A percentile compares a stretch with the other conserved stretches of the same genome.
Conservation (phyloP, 2,888 invertebrate genomes). For the Lycocerus yunnanus region DNA sequence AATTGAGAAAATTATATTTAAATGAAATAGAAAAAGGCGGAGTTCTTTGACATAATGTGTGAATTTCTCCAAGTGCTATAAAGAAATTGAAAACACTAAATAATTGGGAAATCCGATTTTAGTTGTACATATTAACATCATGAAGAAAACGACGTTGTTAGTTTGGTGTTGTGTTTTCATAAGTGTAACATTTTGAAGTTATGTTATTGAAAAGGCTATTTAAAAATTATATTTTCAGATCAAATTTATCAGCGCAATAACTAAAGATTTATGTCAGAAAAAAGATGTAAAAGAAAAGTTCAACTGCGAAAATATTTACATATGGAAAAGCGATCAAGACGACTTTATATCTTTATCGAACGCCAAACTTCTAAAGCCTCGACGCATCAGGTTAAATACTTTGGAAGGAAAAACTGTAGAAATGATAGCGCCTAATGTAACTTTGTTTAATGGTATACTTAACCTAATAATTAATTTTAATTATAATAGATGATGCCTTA, state of each 20-base stretch:
- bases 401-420: slow-evolving; percentile 45
- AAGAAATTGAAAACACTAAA: not conserved
- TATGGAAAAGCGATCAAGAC: slow-evolving; percentile 36
- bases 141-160: not conserved
- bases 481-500: slow-evolving; percentile 51
- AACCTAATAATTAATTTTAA: slow-evolving; percentile 7
- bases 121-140: slow-evolving; percentile 7
- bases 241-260: slow-evolving; percentile 25
- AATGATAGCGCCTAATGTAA: slow-evolving; percentile 47
- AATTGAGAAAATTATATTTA: not conserved
- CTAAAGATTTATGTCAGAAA: slow-evolving; percentile 29
- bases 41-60: slow-evolving; percentile 24
- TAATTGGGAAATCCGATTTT: not conserved
- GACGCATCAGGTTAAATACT: slow-evolving; percentile 33
- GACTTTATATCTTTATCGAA: slow-evolving; percentile 41
- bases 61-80: slow-evolving; percentile 13
- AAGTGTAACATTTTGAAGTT: slow-evolving; percentile 8
- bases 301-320: slow-evolving; percentile 41
- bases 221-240: slow-evolving; percentile 27
- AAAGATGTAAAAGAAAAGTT: slow-evolving; percentile 27
- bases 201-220: slow-evolving; percentile 1
- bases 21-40: slow-evolving; percentile 12
- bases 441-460: slow-evolving; percentile 16
- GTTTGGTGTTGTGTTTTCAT: slow-evolving; percentile 1
- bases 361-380: slow-evolving; percentile 29